Evolutionary conservation across 2,888 invertebrate species (phyloP).

Genomic region (Lucinisca nassula): DNA sequence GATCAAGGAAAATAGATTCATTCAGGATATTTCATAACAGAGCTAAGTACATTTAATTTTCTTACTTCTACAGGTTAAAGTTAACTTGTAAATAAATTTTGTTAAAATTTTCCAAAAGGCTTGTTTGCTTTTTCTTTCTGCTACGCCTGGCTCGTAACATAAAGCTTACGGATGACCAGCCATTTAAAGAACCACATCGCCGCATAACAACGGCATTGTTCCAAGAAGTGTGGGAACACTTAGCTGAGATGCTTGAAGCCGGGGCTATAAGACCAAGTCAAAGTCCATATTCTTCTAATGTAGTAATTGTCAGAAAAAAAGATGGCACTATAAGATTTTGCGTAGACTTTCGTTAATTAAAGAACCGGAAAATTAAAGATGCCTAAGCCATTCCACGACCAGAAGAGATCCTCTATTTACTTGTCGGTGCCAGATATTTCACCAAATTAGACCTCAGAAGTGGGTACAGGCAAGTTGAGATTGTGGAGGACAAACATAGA

Average conservation of each 20-base stretch:
- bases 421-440: background rate
- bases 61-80: too few species aligned
- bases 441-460: background rate
- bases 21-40: too few species aligned
- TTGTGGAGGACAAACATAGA: constrained; percentile 13
- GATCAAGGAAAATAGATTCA: too few species aligned
- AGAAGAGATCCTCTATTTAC: constrained; percentile 38
- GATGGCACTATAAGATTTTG: constrained; percentile 21
- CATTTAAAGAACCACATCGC: constrained; percentile 25
- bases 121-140: too few species aligned
- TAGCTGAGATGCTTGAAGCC: background rate
- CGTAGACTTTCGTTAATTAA: constrained; percentile 19
- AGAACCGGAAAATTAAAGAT: constrained; percentile 41
- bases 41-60: too few species aligned
- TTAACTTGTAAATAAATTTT: too few species aligned
- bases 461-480: background rate
- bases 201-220: constrained; percentile 29
- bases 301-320: constrained; percentile 17
- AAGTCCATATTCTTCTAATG: background rate
- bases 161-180: background rate
- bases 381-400: constrained; percentile 61
- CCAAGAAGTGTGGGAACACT: constrained; percentile 15
- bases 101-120: too few species aligned
- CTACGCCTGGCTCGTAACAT: too few species aligned
- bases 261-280: constrained; percentile 8